Base-by-base conservation (phyloP, 2,888 invertebrate species). In the Lagria hirta region DNA sequence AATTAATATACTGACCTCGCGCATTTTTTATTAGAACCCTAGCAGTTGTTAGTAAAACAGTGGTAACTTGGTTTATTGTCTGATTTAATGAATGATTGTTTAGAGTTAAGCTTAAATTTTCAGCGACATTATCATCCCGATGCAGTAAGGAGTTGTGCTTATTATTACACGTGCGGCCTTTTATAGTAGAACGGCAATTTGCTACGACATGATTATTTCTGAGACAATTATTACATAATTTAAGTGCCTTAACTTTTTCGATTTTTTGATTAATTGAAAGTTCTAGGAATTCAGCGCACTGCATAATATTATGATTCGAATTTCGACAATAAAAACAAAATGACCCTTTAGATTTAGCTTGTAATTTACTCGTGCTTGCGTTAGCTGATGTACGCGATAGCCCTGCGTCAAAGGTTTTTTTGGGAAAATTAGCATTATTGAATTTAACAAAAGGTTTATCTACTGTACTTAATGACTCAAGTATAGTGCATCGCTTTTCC, bases 81-180 rank as follows among this genome's bases (percentile, higher is more conserved):
- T n/a, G n/a, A n/a, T n/a, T n/a, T n/a, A n/a, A n/a, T n/a, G n/a
- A n/a, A n/a, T n/a, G n/a, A n/a, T n/a, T n/a, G n/a, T n/a, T n/a
- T n/a, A n/a, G n/a, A n/a, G n/a, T n/a, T n/a, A n/a, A n/a, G n/a
- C n/a, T n/a, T n/a, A n/a, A n/a, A n/a, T n/a, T n/a, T n/a, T n/a
- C n/a, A n/a, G n/a, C n/a, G n/a, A n/a, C n/a, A n/a, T n/a, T n/a
- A n/a, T n/a, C n/a, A n/a, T n/a, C 20, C 5, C 6, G 4, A 18
- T 37, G 37, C 2, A 37, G 12, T 11, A 37, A 20, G 5, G 37
- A 16, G 16, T 37, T 5, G 7, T 37, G 37, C 3, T 18, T 37
- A 2, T 2, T 3, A 37, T 13, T 15, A 11, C 37, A 30, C 4
- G n/a, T 2, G 3, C 20, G 15, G 12, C 37, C 28, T 5, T 4